phyloP scores from a whole-genome alignment of 2,888 invertebrate genomes.

The Hecatera dysodea region DNA sequence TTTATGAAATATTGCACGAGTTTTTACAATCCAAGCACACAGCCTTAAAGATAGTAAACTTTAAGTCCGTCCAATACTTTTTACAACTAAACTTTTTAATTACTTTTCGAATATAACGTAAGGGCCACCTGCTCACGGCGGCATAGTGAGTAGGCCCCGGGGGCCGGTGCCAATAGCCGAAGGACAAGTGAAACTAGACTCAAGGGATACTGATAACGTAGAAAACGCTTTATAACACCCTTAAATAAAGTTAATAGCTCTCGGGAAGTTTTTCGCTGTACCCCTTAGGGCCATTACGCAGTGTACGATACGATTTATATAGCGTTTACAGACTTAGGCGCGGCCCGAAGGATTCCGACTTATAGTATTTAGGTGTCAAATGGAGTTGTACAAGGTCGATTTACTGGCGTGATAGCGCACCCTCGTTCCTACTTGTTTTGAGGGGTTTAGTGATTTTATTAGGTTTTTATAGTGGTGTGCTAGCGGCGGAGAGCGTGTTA shows the following conservation, averaged over 20 bases:
- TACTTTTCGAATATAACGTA: constrained; percentile 65
- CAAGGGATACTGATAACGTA: constrained; percentile 86
- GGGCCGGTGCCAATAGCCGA: constrained; percentile 80
- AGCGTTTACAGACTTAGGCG: constrained; percentile 84
- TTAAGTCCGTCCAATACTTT: constrained; percentile 53
- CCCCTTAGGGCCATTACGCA: constrained; percentile 87
- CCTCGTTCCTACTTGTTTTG: constrained; percentile 65
- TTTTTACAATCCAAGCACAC: constrained; percentile 28
- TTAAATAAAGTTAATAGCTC: constrained; percentile 90
- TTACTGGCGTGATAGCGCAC: constrained; percentile 78
- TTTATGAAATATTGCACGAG: constrained; percentile 36
- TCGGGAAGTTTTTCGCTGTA: constrained; percentile 87
- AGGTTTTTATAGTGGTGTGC: constrained; percentile 42
- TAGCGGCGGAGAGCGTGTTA: constrained; percentile 38
- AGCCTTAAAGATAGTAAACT: constrained; percentile 38
- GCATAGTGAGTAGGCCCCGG: constrained; percentile 69
- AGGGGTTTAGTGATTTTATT: constrained; percentile 66
- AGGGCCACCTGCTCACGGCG: constrained; percentile 62
- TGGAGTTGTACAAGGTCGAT: constrained; percentile 82
- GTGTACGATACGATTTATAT: constrained; percentile 88
- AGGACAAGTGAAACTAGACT: constrained; percentile 81
- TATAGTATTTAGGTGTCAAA: constrained; percentile 85
- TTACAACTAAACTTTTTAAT: constrained; percentile 64
- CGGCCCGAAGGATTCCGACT: constrained; percentile 78
- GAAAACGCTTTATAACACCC: constrained; percentile 89